phyloP scores from a whole-genome alignment of 1,140 invertebrate species.

The Drosophila virilis region DNA sequence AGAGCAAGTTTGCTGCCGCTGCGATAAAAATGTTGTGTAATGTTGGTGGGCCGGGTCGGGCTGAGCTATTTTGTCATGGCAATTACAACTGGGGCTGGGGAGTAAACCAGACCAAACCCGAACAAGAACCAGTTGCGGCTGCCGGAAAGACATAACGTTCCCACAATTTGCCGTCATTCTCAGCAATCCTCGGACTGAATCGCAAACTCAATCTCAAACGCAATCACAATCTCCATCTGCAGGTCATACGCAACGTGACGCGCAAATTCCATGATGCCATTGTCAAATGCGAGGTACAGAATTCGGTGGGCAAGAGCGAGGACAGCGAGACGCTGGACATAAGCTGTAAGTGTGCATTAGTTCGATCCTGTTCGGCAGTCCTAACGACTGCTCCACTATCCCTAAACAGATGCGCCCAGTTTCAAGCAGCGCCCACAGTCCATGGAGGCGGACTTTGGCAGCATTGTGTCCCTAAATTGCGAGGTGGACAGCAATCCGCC shows the following conservation, averaged over 20 bases:
- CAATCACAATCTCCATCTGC: slow-evolving; percentile 10
- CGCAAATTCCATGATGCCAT: slow-evolving; percentile 90
- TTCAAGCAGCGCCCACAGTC: slow-evolving; percentile 88
- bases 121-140: slow-evolving; percentile 60
- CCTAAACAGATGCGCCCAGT: slow-evolving; percentile 85
- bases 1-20: slow-evolving; percentile 70
- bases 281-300: slow-evolving; percentile 92
- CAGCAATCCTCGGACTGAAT: slow-evolving; percentile 17
- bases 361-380: not conserved
- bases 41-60: slow-evolving; percentile 19
- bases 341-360: slow-evolving; percentile 87
- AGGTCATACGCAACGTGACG: slow-evolving; percentile 88
- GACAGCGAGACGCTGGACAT: slow-evolving; percentile 90
- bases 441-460: slow-evolving; percentile 89
- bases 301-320: slow-evolving; percentile 91
- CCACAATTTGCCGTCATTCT: slow-evolving; percentile 62
- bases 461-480: slow-evolving; percentile 89
- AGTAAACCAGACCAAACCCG: not conserved
- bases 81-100: slow-evolving; percentile 50
- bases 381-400: not conserved
- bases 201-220: slow-evolving; percentile 3
- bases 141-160: slow-evolving; percentile 75
- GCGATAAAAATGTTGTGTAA: slow-evolving; percentile 65
- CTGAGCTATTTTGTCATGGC: slow-evolving; percentile 49
- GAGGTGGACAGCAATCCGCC: slow-evolving; percentile 92